Evolutionary conservation across 64 coral and sea anemone genomes (phyloP), one percentile per base, ranked within the genome.

Genomic region (Orbicella faveolata): DNA sequence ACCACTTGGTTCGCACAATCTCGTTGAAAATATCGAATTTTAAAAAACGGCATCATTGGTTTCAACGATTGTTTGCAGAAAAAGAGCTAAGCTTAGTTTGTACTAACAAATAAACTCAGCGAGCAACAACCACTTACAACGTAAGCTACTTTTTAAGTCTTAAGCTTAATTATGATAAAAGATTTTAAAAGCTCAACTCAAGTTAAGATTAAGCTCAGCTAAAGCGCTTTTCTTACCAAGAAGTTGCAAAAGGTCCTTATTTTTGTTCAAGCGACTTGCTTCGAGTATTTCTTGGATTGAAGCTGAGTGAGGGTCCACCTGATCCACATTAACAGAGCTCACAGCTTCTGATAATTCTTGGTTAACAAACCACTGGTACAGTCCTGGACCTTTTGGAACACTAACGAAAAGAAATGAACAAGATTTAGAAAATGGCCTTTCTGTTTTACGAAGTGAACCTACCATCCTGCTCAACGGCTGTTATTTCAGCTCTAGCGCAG

Each of bases 281-380:
- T 85, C 82, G 11, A 85, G 82, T 85, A 85, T 85, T 85, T 85
- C 82, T 68, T 85, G 82, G 65, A 85, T 85, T 26, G 82, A 85
- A 67, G 82, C 63, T 23, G 67, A 72, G 0, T 51, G 82, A 72
- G 63, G 35, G 21, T 85, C 82, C 41, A 85, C 21, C 3, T 85
- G 82, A 72, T 85, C 82, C 12, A 85, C 82, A 72, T 85, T 85
- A 33, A 85, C 64, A 13, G 82, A 85, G 52, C 82, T 85, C 21
- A 72, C 82, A 52, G 63, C 82, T 72, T 85, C 82, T 6, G 82
- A 85, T 13, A 85, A 25, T 72, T 20, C 82, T 52, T 85, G 82
- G 39, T 73, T 85, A 0, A 73, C 82, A 85, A 73, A 85, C 82
- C 82, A 85, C 5, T 85, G 82, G 12, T 85, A 66, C 36, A 85